These are phyloP conservation scores for Dryococelus australis DNA, from an alignment of 2,888 invertebrate genomes.

Conservation along the genomic window DNA sequence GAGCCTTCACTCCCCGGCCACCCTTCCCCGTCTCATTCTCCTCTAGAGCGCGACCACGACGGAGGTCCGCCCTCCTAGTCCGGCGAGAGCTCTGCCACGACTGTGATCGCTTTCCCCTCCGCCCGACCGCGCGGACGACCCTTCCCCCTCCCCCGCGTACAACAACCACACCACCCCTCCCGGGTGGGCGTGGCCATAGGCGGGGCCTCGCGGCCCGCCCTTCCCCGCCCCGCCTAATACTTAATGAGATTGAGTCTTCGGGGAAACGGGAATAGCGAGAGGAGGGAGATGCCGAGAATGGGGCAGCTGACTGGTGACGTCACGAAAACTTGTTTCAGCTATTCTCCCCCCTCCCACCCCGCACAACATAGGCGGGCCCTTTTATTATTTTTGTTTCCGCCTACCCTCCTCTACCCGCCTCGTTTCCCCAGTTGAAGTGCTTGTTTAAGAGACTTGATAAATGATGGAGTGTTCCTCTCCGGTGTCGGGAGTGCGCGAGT, in stretches of 20 bases:
- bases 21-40: slow-evolving; percentile 48
- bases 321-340: neutral
- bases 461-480: slow-evolving; percentile 5
- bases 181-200: neutral
- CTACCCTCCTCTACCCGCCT: neutral
- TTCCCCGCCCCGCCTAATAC: neutral
- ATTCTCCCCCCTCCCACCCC: no score
- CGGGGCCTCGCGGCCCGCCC: slow-evolving; percentile 1
- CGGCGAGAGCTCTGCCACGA: neutral
- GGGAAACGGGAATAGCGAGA: neutral
- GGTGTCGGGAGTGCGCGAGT: no score
- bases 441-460: neutral
- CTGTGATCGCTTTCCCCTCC: neutral
- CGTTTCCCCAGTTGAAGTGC: neutral
- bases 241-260: neutral
- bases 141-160: no score
- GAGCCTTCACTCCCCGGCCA: slow-evolving; percentile 45
- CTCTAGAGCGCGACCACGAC: neutral
- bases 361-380: no score
- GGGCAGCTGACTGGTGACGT: neutral
- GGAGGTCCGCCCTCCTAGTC: no score
- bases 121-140: no score
- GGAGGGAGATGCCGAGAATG: neutral
- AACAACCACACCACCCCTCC: neutral
- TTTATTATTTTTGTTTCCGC: no score